Evolutionary conservation across 1,140 invertebrate genomes (phyloP), one percentile per base, ranked within the genome.

Genomic region (Pinna nobilis): DNA sequence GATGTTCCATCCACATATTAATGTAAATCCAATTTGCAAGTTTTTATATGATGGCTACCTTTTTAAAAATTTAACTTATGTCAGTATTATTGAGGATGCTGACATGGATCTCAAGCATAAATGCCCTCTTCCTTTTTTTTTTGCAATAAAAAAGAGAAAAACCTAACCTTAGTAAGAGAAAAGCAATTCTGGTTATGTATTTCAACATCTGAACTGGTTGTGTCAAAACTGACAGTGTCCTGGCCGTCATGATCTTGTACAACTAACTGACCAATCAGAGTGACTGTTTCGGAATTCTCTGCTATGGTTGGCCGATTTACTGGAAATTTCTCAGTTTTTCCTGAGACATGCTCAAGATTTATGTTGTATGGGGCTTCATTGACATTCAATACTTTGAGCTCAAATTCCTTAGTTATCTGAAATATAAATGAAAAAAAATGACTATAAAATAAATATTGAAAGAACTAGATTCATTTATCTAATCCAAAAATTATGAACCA

Each of bases 231-330:
- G n/a, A 82, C 55, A 35, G 49, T 51, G 39, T 82, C 81, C n/a
- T 65, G 13, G 39, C n/a, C 44, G 51, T 82, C 81, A 39, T 64
- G 72, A 51, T 82, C 81, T 23, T 63, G 18, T 13, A 79, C 75
- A 13, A 72, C 20, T 37, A 82, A n/a, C 63, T 78, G 78, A 51
- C 74, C 81, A 70, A 82, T 74, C 60, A 73, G 28, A 64, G 72
- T 64, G 20, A 72, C 70, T 15, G n/a, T n/a, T 35, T 32, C 39
- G 15, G 67, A 61, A 33, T 78, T 70, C 70, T 82, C 81, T 32
- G 60, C 61, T 55, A 81, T 63, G 60, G 75, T 50, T 73, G 80
- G 80, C 33, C 68, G 15, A 55, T 82, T 76, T 25, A 49, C 37
- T n/a, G 41, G 35, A 47, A 79, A 76, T 30, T 49, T 25, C n/a